Evolutionary conservation across 2,888 invertebrate genomes (phyloP).

Genomic region (Lithodes maja): DNA sequence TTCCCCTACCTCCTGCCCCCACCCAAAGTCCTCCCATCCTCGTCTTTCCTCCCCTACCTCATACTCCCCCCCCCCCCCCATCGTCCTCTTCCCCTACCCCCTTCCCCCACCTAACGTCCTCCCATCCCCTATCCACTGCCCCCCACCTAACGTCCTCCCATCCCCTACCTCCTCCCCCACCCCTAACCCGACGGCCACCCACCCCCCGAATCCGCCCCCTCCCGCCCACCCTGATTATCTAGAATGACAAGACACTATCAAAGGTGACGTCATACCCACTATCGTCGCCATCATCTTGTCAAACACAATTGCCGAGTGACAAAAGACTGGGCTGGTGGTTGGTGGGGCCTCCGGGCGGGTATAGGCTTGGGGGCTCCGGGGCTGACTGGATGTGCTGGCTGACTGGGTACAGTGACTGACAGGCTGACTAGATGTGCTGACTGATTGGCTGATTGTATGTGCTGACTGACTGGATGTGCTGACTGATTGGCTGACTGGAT

Average conservation of each 20-base stretch:
- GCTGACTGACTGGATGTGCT: no score
- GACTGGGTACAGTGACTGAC: background rate
- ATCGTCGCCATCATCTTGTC: conserved; percentile 58
- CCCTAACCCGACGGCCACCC: conserved; percentile 13
- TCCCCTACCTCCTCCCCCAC: background rate
- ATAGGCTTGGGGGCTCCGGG: background rate
- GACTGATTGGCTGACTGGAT: no score
- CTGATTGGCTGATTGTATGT: background rate
- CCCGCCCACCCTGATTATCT: conserved; percentile 58
- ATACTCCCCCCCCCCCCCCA: background rate
- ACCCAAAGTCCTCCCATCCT: background rate
- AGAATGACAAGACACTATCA: conserved; percentile 62
- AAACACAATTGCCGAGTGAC: conserved; percentile 61
- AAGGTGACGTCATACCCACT: conserved; percentile 51
- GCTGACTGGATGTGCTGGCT: conserved; percentile 13
- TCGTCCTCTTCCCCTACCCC: background rate
- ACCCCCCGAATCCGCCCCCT: conserved; percentile 26
- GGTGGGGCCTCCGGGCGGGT: conserved; percentile 4
- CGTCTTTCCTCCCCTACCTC: background rate
- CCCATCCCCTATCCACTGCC: background rate
- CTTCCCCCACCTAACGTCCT: background rate
- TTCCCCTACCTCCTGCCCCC: background rate
- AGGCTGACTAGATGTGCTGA: background rate
- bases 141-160: background rate
- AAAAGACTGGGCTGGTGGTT: conserved; percentile 32